These are phyloP conservation scores for Prosapia bicincta DNA, from an alignment of 2,888 invertebrate genomes.

Conservation along the genomic window DNA sequence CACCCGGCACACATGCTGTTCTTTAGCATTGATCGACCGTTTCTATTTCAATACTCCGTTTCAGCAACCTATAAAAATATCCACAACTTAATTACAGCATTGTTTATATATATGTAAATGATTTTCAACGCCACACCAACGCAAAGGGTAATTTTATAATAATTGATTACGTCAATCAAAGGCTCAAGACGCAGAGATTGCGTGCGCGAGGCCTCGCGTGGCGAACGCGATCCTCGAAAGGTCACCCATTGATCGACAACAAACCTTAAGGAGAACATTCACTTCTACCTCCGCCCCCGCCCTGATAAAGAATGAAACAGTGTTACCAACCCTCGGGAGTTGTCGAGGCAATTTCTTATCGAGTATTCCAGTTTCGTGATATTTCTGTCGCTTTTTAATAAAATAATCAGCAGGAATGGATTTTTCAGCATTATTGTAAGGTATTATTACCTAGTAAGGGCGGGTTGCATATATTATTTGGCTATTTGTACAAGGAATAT, in stretches of 20 bases:
- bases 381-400: neutral
- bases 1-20: too few relatives aligned
- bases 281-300: neutral
- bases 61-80: neutral
- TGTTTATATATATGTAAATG: neutral
- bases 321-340: neutral
- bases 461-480: neutral
- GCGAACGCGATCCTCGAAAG: slow-evolving; percentile 9
- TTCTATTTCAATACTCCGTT: neutral
- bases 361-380: neutral
- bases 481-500: neutral
- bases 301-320: neutral
- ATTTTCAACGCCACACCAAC: neutral
- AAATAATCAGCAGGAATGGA: neutral
- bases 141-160: neutral
- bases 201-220: neutral
- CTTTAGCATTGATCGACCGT: too few relatives aligned
- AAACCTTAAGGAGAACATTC: neutral
- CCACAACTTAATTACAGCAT: neutral
- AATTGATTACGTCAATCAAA: neutral
- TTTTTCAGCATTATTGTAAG: too few relatives aligned
- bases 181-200: neutral
- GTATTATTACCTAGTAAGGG: neutral
- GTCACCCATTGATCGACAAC: neutral
- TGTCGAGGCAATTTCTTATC: neutral